Evolutionary conservation across 2,113 vertebrate species (phyloP).

Genomic region (Pterocles orientalis): DNA sequence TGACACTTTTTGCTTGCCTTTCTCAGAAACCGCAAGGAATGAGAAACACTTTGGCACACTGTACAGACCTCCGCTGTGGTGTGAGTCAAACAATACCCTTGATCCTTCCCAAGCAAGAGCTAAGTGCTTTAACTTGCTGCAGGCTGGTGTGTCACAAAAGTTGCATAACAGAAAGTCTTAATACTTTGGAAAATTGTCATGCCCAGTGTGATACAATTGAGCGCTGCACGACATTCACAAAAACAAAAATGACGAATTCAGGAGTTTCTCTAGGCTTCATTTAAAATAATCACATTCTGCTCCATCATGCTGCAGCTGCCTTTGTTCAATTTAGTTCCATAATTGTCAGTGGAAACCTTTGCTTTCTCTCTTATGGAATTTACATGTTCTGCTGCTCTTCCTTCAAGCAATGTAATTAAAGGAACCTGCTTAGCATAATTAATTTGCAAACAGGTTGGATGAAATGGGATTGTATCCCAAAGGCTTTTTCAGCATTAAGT

Average conservation of each 20-base stretch:
- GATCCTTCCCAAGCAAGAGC: background rate
- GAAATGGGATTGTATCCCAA: slow-evolving; percentile 52
- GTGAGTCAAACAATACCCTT: background rate
- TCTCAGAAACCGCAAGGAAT: background rate
- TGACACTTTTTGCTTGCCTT: background rate
- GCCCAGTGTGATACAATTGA: background rate
- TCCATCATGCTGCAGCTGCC: background rate
- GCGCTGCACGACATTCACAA: fast-evolving
- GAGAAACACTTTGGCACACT: background rate
- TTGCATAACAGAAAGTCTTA: background rate
- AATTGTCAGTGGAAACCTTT: background rate
- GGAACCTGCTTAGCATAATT: slow-evolving; percentile 54
- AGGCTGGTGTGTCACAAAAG: background rate
- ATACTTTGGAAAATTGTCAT: background rate
- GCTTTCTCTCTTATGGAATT: background rate
- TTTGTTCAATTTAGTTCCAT: background rate
- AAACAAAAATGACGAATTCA: background rate
- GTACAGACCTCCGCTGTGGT: background rate
- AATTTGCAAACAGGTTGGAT: slow-evolving; percentile 48
- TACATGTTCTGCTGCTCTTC: slow-evolving; percentile 38
- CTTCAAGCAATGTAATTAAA: slow-evolving; percentile 66
- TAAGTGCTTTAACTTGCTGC: background rate
- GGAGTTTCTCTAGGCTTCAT: background rate
- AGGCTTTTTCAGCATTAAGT: slow-evolving; percentile 41
- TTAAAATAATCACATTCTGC: background rate